Base-by-base conservation (phyloP, 2,113 vertebrate genomes). In the Axis porcinus region DNA sequence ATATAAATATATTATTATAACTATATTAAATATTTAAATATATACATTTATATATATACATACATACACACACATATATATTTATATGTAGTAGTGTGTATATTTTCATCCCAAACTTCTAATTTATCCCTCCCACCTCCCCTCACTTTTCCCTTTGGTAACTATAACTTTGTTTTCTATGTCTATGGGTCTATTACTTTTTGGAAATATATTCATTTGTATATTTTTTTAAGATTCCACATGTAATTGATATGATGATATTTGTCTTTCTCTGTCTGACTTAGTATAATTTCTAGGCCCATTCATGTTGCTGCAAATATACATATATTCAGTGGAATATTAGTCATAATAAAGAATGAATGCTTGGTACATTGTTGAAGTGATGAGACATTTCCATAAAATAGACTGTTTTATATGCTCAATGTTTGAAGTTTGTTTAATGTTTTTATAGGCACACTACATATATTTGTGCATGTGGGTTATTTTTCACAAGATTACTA, bases 381-480 rank as follows among this genome's bases (percentile, higher is more conserved):
- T 78, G 76, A 94, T 89, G 60, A 97, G 36, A 11, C 70, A 81
- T 95, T 96, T 95, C 76, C 40, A 86, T 76, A 87, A 96, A 96
- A 70, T 78, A 62, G 25, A 40, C 52, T 87, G 62, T 33, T 91
- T 88, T 97, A 94, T 33, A 33, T 45, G 7, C 17, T 11, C 23
- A 62, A 50, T 33, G 15, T 40, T 84, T 81, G 28, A 7, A 52
- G 4, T 58, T 45, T 40, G 36, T 89, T 84, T 97, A 23, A 89
- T 85, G 92, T 43, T 21, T 83, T 88, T 81, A 52, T 43, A 93
- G 45, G 84, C 58, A 89, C 45, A 81, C 13, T 6, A 36, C 52
- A 17, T n/a, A 11, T 21, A 82, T 74, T 83, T 85, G 40, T 47
- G n/a, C 30, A 78, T 55, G 16, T 17, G 8, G 55, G 6, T 50